Evolutionary conservation across 2,113 vertebrate species (phyloP).

Genomic region (Menidia beryllina): DNA sequence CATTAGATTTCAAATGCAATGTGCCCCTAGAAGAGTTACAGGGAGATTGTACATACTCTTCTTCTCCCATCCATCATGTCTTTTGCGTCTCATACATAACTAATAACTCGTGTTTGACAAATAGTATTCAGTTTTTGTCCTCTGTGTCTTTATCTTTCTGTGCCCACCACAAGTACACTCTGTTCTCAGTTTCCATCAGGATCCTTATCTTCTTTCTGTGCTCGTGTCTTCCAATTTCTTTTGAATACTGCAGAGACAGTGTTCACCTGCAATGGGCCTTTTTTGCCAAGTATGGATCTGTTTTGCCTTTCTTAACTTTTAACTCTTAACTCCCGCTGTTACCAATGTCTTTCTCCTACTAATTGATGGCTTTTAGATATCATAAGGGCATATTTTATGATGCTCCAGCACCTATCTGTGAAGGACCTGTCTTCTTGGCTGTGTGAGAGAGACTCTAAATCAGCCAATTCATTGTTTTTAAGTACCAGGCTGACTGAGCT

Average conservation of each 20-base stretch:
- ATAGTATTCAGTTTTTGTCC: neutral
- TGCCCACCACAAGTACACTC: neutral
- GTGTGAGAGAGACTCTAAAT: constrained; percentile 39
- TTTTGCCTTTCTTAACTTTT: neutral
- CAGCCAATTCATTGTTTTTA: constrained; percentile 22
- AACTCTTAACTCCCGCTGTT: neutral
- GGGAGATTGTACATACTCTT: neutral
- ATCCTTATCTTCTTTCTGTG: neutral
- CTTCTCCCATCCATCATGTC: constrained; percentile 10
- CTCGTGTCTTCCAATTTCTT: neutral
- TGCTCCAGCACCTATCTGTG: constrained; percentile 51
- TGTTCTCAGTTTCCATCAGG: neutral
- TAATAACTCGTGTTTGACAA: constrained; percentile 27
- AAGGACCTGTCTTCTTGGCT: constrained; percentile 19
- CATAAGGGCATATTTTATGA: constrained; percentile 25
- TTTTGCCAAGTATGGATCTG: neutral
- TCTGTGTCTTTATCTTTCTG: constrained; percentile 21
- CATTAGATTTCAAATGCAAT: neutral
- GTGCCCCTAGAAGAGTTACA: constrained; percentile 15
- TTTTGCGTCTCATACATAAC: constrained; percentile 16
- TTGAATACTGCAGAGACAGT: neutral
- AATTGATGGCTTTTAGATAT: constrained; percentile 37
- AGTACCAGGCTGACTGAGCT: neutral
- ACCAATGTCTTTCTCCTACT: constrained; percentile 17
- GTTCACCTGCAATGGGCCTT: neutral